A percentile compares a stretch with the other conserved stretches of the same genome.
These are phyloP conservation scores for Luidia sarsii DNA, from an alignment of 53 echinoderm and acorn worm species.

Conservation along the genomic window DNA sequence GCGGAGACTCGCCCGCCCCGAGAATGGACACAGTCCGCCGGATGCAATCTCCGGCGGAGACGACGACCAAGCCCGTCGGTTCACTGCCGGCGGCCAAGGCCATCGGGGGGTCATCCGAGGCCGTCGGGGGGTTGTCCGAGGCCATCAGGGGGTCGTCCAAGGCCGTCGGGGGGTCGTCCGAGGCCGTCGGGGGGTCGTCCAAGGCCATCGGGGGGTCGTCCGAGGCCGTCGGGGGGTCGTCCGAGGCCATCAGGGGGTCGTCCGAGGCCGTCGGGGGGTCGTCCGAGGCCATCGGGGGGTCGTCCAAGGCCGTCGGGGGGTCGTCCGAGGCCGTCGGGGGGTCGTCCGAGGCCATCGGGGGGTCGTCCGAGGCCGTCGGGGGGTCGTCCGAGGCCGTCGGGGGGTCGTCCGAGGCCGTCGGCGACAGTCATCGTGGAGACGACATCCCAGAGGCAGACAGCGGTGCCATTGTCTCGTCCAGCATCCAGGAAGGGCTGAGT, in stretches of 20 bases:
- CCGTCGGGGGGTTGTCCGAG: neutral
- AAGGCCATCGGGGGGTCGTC: neutral
- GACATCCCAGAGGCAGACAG: conserved; percentile 22
- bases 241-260: neutral
- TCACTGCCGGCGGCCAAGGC: neutral
- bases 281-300: too few species aligned
- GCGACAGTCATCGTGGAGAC: neutral
- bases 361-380: neutral
- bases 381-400: neutral
- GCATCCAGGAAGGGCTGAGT: conserved; percentile 73
- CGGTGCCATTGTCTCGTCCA: conserved; percentile 35
- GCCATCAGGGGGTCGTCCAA: too few species aligned
- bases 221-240: neutral
- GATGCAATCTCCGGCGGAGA: neutral
- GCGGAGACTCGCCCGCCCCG: too few species aligned
- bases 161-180: too few species aligned
- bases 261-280: neutral
- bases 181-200: neutral
- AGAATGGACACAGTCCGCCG: too few species aligned
- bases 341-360: neutral
- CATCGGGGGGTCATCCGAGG: neutral
- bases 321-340: neutral
- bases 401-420: neutral
- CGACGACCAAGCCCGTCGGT: neutral
- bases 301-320: neutral